phyloP scores from a whole-genome alignment of 2,113 vertebrate species.

The Pituophis catenifer region DNA sequence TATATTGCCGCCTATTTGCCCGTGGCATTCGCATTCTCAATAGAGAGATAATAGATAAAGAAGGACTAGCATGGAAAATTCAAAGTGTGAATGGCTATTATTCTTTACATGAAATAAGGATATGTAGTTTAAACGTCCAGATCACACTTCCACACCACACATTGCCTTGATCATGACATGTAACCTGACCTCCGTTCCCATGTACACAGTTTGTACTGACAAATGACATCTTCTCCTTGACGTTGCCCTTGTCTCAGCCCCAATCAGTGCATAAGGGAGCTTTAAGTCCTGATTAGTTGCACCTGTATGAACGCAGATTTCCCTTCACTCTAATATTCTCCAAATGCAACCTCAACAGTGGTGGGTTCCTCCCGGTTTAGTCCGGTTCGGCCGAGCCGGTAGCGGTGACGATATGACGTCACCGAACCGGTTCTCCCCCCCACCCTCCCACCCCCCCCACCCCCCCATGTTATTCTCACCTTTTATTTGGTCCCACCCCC shows the following conservation, averaged over 20 bases:
- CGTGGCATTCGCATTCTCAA: too few relatives aligned
- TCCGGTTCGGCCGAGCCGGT: too few relatives aligned
- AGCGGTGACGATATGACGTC: too few relatives aligned
- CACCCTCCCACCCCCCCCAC: too few relatives aligned
- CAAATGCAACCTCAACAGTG: background rate
- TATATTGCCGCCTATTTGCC: too few relatives aligned
- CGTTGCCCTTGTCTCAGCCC: background rate
- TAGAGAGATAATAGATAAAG: too few relatives aligned
- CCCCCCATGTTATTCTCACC: too few relatives aligned
- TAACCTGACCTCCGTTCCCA: background rate
- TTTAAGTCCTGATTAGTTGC: background rate
- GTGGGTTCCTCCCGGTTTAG: too few relatives aligned
- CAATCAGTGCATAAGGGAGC: background rate
- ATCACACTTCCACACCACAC: background rate
- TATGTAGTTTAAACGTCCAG: too few relatives aligned
- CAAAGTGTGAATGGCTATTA: background rate
- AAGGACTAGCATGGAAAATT: too few relatives aligned
- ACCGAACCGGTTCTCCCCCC: too few relatives aligned
- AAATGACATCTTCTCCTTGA: background rate
- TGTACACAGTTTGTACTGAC: background rate
- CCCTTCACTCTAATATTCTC: background rate
- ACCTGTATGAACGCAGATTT: background rate
- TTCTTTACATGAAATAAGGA: background rate
- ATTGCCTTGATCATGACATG: background rate
- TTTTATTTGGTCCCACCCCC: too few relatives aligned